Base-by-base conservation (phyloP, 2,113 vertebrate genomes). In the Percopsis transmontana region DNA sequence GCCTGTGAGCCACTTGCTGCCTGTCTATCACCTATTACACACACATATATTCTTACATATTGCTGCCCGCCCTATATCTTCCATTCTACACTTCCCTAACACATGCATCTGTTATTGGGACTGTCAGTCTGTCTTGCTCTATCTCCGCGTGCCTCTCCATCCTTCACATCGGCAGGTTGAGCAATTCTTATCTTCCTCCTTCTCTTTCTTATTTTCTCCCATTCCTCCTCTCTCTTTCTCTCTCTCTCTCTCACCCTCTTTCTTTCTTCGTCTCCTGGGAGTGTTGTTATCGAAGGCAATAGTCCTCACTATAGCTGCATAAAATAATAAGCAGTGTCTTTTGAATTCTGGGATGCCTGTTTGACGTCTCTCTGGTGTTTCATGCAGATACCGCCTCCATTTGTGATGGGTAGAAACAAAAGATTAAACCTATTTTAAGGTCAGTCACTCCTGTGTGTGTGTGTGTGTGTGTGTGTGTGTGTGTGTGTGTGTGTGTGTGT, bases 321-420 rank as follows among this genome's bases (percentile, higher is more conserved):
- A 77, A 85, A 85, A 85, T 85, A 85, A 82, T 76, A 80, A 83
- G 76, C 58, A 42, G 41, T 18, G 6, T 42, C 72, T 79, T 84
- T 84, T 82, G 77, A 87, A 87, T 76, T 83, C 52, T 79, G 65
- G 55, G 6, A 64, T 61, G 72, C 58, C 72, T 77, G 73, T 74
- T 74, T 83, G 74, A 84, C 63, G 13, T 74, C 74, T 85, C 58
- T 39, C 59, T 78, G 68, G 82, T 87, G 82, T 85, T 84, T 83
- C 73, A 87, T 87, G 83, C 80, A 88, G 84, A 86, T 88, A 87
- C 77, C 78, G 68, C 64, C 69, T 81, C 74, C 64, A 72, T 88
- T 89, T 82, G 85, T 68, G 81, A 82, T 2, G 61, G 81, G 74
- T 79, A 87, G 85, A 88, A 89, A 88, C 86, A 88, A 84, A 79